phyloP scores from a whole-genome alignment of 2,113 vertebrate genomes.

The Xenus cinereus region DNA sequence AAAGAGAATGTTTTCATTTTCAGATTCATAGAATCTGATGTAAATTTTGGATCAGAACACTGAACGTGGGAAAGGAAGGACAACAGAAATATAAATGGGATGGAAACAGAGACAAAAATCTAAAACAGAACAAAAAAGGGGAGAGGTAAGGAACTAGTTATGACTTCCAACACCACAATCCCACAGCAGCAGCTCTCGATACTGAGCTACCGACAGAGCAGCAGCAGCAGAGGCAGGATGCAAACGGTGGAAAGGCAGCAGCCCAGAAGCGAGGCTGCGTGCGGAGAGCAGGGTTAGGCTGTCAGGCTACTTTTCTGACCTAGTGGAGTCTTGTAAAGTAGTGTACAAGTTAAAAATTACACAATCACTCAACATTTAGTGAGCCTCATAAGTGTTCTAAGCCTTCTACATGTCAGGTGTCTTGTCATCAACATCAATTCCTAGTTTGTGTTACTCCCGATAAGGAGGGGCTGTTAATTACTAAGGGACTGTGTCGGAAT shows the following conservation, averaged over 20 bases:
- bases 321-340: background rate
- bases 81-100: background rate
- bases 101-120: background rate
- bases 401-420: background rate
- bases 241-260: background rate
- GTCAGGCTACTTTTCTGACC: background rate
- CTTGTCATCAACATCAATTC: background rate
- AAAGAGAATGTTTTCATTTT: background rate
- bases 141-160: background rate
- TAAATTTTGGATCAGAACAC: background rate
- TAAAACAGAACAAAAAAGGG: background rate
- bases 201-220: background rate
- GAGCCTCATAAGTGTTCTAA: background rate
- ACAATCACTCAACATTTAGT: background rate
- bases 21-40: slow-evolving; percentile 6
- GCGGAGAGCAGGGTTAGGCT: background rate
- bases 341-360: background rate
- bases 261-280: background rate
- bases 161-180: background rate
- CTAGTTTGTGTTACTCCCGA: background rate
- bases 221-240: background rate
- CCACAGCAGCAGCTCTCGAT: background rate
- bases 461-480: background rate
- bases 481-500: background rate
- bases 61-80: background rate